These are phyloP conservation scores for Puntigrus tetrazona DNA, from an alignment of 2,113 vertebrate species.

Conservation along the genomic window DNA sequence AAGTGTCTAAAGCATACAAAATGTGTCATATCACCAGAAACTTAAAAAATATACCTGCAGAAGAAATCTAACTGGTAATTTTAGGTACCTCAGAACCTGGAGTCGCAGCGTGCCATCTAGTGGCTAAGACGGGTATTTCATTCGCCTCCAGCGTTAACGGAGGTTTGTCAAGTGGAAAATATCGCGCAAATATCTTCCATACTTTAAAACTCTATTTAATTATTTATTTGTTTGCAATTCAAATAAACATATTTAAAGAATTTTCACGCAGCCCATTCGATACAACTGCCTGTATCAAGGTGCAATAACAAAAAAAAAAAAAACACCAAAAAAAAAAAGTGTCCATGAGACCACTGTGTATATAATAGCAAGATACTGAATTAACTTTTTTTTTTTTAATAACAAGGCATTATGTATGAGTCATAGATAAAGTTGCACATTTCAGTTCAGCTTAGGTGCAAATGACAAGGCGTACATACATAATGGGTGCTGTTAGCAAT, in stretches of 20 bases:
- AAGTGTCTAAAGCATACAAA: not conserved
- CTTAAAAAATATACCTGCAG: not conserved
- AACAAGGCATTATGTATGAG: not conserved
- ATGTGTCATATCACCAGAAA: not conserved
- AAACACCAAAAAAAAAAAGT: not conserved
- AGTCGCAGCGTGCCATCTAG: constrained; percentile 37
- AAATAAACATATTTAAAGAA: not conserved
- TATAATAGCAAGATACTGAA: not conserved
- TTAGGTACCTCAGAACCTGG: not conserved
- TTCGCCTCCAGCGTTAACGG: not conserved
- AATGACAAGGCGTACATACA: not conserved
- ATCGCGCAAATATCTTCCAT: not conserved
- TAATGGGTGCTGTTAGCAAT: not conserved
- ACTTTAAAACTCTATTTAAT: not conserved
- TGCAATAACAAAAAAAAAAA: not conserved
- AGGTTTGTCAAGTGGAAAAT: not conserved
- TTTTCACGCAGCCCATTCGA: not conserved
- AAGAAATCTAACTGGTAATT: not conserved
- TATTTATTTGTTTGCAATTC: not conserved
- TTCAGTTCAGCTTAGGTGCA: not conserved
- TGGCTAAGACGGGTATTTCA: constrained; percentile 13
- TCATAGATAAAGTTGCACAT: not conserved
- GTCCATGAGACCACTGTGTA: not conserved
- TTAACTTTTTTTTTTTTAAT: not conserved
- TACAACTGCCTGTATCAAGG: not conserved